Evolutionary conservation across 2,113 vertebrate genomes (phyloP).

Genomic region (Passerina amoena): DNA sequence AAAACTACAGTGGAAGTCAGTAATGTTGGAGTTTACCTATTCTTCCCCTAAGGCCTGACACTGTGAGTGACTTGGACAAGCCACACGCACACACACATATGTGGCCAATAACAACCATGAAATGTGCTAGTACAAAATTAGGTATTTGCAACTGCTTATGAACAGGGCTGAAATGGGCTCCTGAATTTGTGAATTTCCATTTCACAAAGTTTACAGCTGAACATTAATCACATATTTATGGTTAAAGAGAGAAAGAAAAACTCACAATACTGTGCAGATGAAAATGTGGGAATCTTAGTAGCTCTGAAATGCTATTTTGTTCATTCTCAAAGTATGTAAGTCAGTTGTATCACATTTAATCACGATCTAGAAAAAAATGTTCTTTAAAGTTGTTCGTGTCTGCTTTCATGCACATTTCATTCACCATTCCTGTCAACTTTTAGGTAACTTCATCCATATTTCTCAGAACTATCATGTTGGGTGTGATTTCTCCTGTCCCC

Average conservation of each 20-base stretch:
- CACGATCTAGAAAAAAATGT: background rate
- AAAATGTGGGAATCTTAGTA: background rate
- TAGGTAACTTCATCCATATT: background rate
- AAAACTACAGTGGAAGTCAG: background rate
- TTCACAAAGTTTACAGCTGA: background rate
- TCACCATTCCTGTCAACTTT: background rate
- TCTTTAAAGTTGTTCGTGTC: background rate
- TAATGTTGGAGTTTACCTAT: background rate
- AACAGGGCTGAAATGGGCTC: background rate
- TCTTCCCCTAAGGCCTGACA: background rate
- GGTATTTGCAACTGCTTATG: background rate
- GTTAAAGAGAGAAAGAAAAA: background rate
- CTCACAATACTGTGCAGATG: background rate
- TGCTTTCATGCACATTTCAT: background rate
- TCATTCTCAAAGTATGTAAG: background rate
- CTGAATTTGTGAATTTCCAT: background rate
- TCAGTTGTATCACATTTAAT: background rate
- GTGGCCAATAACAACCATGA: background rate
- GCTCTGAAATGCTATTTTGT: background rate
- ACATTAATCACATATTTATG: background rate
- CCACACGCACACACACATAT: background rate
- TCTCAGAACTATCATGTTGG: rapidly evolving
- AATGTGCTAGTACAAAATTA: background rate
- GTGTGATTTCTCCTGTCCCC: background rate
- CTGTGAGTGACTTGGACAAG: background rate